Evolutionary conservation across 2,888 invertebrate genomes (phyloP).

Genomic region (Rhogogaster chlorosoma): DNA sequence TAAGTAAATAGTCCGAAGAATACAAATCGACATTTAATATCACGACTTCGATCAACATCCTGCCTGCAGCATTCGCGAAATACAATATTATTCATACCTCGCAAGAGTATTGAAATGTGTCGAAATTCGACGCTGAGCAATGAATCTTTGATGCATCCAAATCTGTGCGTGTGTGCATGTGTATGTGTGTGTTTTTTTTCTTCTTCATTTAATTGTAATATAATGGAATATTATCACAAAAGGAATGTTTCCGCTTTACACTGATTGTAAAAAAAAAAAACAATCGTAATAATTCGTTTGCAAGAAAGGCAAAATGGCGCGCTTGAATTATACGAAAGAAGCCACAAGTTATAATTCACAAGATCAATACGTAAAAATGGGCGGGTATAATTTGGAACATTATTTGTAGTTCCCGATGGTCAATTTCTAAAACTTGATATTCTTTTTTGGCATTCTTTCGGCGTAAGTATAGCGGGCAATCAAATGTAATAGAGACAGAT

Average conservation of each 20-base stretch:
- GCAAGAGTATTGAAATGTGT: background rate
- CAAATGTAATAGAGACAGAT: background rate
- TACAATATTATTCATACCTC: background rate
- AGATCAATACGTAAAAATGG: background rate
- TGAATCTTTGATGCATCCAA: background rate
- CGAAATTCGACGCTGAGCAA: background rate
- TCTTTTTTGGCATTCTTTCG: background rate
- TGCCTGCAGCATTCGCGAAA: background rate
- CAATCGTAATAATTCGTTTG: constrained; percentile 7
- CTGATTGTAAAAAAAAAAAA: background rate
- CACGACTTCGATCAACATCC: background rate
- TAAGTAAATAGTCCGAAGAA: background rate
- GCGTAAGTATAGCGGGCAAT: background rate
- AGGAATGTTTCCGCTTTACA: constrained; percentile 18
- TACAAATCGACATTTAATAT: background rate
- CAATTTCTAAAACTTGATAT: background rate
- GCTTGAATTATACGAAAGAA: background rate
- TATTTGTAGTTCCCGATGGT: background rate
- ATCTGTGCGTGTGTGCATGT: background rate
- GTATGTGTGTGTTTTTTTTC: background rate
- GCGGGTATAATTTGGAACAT: background rate
- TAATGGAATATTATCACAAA: constrained; percentile 47
- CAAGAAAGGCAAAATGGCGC: constrained; percentile 11
- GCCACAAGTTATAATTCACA: background rate
- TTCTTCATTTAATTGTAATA: background rate